phyloP scores from a whole-genome alignment of 2,113 vertebrate species.

The Turnix velox region DNA sequence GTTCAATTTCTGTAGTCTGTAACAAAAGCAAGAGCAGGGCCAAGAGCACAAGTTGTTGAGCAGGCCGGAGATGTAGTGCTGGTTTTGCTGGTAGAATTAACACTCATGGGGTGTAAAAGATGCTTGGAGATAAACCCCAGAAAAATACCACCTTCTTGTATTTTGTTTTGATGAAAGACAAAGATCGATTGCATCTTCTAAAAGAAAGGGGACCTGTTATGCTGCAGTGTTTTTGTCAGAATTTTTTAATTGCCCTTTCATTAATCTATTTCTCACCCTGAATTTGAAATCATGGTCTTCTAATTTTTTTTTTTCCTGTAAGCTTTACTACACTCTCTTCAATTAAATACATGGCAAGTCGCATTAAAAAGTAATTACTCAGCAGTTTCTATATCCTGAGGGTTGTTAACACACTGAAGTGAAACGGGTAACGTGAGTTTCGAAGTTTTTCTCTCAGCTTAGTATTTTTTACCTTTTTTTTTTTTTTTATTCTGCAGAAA shows the following conservation, averaged over 20 bases:
- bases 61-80: background rate
- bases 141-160: background rate
- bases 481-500: background rate
- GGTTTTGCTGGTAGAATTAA: background rate
- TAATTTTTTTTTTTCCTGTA: background rate
- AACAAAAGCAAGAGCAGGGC: background rate
- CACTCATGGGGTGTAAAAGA: background rate
- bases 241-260: background rate
- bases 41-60: background rate
- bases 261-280: background rate
- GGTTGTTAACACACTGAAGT: background rate
- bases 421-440: background rate
- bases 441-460: background rate
- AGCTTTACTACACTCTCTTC: background rate
- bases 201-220: background rate
- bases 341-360: background rate
- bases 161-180: background rate
- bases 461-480: background rate
- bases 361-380: background rate
- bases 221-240: background rate
- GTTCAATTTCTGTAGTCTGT: background rate
- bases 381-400: background rate
- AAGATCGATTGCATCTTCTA: accelerated
- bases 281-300: background rate
- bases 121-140: background rate